Evolutionary conservation across 2,797 vertebrate species (phyloP), one percentile per base, ranked within the genome.

Genomic region (Sebastolobus alascanus): DNA sequence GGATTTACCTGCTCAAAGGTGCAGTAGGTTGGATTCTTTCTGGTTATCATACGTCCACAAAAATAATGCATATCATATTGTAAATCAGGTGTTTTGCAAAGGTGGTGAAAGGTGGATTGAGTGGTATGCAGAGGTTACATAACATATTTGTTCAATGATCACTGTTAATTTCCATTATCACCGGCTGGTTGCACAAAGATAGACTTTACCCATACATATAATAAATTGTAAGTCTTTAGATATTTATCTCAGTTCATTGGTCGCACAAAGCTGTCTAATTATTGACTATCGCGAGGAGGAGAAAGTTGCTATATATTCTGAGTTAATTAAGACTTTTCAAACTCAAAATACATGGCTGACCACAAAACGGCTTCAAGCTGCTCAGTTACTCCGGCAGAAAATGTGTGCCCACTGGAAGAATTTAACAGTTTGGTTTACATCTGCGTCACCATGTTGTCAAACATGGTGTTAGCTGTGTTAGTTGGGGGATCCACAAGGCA

Each of bases 131-230:
- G 58, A 79, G 43, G 61, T 82, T 87, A 43, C 75, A 63, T 66
- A 78, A 82, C 61, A 76, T 76, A 43, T 67, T 50, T 80, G 65
- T 73, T 82, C 78, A 84, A 33, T 89, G 82, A 91, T 87, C 82
- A 79, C 74, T 84, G 89, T 89, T 92, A 87, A 93, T 92, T 79
- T 86, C 74, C 85, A 89, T 92, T 91, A 90, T 87, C 73, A 55
- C 73, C 40, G 66, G 33, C 67, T 79, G 77, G 80, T 68, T 85
- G 71, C 70, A 79, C 80, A 76, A 37, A 75, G 12, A 50, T 6
- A 87, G 68, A 83, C 67, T 78, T 83, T 58, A 79, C 65, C 54
- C 68, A 67, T 63, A 60, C 66, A 79, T 85, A 55, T 66, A 80
- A 82, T 58, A 82, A 76, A 85, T 6, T 69, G 58, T 56, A 70